Conservation (phyloP, 2,888 invertebrate genomes). For the Drosophila subsilvestris region DNA sequence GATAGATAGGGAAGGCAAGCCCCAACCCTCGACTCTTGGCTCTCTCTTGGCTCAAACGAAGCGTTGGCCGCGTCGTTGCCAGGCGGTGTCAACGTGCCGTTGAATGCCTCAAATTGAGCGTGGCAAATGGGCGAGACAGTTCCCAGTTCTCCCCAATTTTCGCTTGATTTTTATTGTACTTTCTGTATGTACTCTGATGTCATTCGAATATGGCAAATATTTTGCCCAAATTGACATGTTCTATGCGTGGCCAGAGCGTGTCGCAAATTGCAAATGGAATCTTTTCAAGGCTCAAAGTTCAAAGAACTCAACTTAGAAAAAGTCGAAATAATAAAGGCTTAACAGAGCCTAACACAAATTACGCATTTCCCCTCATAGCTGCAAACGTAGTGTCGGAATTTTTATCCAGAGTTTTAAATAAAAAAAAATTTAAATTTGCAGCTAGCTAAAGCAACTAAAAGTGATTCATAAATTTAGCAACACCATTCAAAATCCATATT, state of each 20-base stretch:
- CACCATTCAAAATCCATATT: neutral
- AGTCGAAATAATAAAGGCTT: neutral
- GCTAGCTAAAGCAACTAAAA: too few relatives aligned
- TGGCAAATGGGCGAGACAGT: constrained; percentile 60
- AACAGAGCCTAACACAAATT: too few relatives aligned
- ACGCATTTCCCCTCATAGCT: too few relatives aligned
- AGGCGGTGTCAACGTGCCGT: constrained; percentile 61
- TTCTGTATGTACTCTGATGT: constrained; percentile 12
- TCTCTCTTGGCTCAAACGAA: constrained; percentile 31
- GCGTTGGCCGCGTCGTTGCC: constrained; percentile 22
- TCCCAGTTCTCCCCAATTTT: constrained; percentile 10
- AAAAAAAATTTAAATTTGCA: too few relatives aligned
- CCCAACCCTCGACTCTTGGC: neutral
- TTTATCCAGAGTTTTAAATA: too few relatives aligned
- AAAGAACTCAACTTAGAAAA: constrained; percentile 20
- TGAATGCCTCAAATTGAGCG: constrained; percentile 72
- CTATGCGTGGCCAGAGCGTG: constrained; percentile 51
- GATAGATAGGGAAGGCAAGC: neutral
- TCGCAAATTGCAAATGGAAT: neutral
- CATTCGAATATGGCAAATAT: constrained; percentile 24
- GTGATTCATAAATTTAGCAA: too few relatives aligned
- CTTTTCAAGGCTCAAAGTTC: constrained; percentile 36
- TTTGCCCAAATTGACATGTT: constrained; percentile 54
- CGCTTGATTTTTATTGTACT: neutral
- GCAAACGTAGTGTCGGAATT: too few relatives aligned